These are phyloP conservation scores for Thalassophryne amazonica DNA, from an alignment of 2,797 vertebrate species.

Conservation along the genomic window DNA sequence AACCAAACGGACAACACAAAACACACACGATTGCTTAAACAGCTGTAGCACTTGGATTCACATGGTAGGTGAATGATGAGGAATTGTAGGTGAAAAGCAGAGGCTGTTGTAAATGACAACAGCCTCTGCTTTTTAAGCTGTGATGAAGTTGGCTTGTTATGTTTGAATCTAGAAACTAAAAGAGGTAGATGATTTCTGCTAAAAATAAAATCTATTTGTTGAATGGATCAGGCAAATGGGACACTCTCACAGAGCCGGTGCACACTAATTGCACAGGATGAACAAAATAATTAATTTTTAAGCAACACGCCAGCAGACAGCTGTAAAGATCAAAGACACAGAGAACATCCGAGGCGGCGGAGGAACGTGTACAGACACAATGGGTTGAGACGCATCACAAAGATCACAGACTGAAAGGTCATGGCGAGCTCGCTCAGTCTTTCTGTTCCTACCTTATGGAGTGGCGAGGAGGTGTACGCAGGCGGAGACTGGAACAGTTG, in stretches of 20 bases:
- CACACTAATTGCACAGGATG: slow-evolving; percentile 40
- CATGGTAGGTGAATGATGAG: slow-evolving; percentile 1
- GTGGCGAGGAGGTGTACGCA: slow-evolving; percentile 51
- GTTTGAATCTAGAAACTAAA: slow-evolving; percentile 11
- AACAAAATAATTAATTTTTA: slow-evolving; percentile 28
- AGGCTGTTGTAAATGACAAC: slow-evolving; percentile 23
- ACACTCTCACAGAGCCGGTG: slow-evolving; percentile 27
- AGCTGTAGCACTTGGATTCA: slow-evolving; percentile 16
- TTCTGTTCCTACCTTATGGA: slow-evolving; percentile 79
- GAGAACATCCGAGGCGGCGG: background rate
- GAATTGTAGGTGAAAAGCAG: background rate
- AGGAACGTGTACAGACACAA: slow-evolving; percentile 40
- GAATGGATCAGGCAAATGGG: slow-evolving; percentile 45
- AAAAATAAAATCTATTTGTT: slow-evolving; percentile 50
- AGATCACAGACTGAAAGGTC: slow-evolving; percentile 32
- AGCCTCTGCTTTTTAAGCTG: slow-evolving; percentile 33
- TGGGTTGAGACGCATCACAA: slow-evolving; percentile 30
- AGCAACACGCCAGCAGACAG: background rate
- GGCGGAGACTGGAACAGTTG: slow-evolving; percentile 65
- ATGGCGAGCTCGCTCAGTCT: slow-evolving; percentile 4
- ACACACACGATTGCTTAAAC: background rate
- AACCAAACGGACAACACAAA: background rate
- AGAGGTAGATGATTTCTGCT: slow-evolving; percentile 31
- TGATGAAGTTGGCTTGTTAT: slow-evolving; percentile 19
- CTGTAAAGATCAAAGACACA: background rate